Base-by-base conservation (phyloP, 1,140 invertebrate species). In the Ips typographus region DNA sequence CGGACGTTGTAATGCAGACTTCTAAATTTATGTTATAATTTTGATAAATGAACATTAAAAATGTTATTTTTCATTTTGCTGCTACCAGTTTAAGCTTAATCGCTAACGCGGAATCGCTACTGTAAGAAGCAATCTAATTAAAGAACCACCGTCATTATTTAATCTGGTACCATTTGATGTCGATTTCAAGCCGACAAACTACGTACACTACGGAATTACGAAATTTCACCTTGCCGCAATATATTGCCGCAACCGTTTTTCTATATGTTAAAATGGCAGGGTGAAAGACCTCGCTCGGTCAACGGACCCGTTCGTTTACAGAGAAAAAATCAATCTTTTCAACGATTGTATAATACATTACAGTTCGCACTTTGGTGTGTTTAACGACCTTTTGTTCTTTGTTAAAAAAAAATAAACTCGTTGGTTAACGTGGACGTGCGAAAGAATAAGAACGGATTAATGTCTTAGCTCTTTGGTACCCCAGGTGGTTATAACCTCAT, bases 271-370 rank as follows among this genome's bases (percentile, higher is more conserved):
- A 58, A 58, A 58, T 58, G 56, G 56, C 38, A 40, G 56, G 56
- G 56, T 58, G 56, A 58, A 58, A 58, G 56, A 58, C 56, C 56
- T 58, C 56, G 56, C 56, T 58, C 56, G 56, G 56, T 58, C 56
- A 58, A 58, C 40, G 56, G 56, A 40, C 56, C 40, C 56, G 52
- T 55, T 55, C 52, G 36, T 49, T 6, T 5, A 55, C 8, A 55
- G 52, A 55, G 37, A 55, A 53, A 53, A 55, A 55, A 55, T 55
- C 52, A 55, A 55, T 55, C 52, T 55, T 55, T 55, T 55, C 52
- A 55, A 55, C 37, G 8, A 37, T 55, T 49, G 44, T 49, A 22
- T 49, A 22, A 8, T 49, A 22, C 22, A 2, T 49, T 8, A 49
- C 44, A 49, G 22, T 22, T 22, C 44, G 22, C 44, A 49, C 44